Evolutionary conservation across 1,140 invertebrate species (phyloP).

Genomic region (Eumeta japonica): DNA sequence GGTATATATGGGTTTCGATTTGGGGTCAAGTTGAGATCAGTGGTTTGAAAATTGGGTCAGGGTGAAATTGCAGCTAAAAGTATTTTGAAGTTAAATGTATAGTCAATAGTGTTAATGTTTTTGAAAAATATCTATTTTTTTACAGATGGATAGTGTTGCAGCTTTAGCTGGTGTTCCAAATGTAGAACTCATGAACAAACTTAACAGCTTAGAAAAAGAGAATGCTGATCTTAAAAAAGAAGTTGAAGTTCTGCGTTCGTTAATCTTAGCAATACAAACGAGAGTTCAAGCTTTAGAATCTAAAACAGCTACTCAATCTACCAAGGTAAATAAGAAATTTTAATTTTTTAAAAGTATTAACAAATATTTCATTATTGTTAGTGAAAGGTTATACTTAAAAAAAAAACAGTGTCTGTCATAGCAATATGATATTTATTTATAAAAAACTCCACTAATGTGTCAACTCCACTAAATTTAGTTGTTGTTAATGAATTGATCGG

Average conservation of each 20-base stretch:
- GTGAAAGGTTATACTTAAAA: not conserved
- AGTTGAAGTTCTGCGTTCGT: conserved; percentile 38
- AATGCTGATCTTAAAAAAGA: conserved; percentile 44
- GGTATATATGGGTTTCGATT: too few species aligned
- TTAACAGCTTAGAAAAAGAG: conserved; percentile 50
- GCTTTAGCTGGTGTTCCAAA: conserved; percentile 46
- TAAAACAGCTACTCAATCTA: conserved; percentile 6
- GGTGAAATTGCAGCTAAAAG: too few species aligned
- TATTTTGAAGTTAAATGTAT: too few species aligned
- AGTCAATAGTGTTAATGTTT: too few species aligned
- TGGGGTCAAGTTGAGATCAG: too few species aligned
- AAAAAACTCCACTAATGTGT: too few species aligned
- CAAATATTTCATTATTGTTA: not conserved
- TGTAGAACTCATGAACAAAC: conserved; percentile 44
- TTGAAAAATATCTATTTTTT: too few species aligned
- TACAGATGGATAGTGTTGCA: conserved; percentile 59
- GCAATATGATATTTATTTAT: too few species aligned
- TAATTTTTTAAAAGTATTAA: conserved; percentile 2
- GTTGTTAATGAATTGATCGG: too few species aligned
- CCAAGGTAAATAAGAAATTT: conserved; percentile 20
- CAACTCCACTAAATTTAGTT: too few species aligned
- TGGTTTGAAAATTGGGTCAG: too few species aligned
- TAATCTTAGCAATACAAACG: conserved; percentile 41
- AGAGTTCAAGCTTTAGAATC: conserved; percentile 35
- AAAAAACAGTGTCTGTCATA: not conserved